phyloP scores from a whole-genome alignment of 23 tunicate species.

The Ascidia mentula region DNA sequence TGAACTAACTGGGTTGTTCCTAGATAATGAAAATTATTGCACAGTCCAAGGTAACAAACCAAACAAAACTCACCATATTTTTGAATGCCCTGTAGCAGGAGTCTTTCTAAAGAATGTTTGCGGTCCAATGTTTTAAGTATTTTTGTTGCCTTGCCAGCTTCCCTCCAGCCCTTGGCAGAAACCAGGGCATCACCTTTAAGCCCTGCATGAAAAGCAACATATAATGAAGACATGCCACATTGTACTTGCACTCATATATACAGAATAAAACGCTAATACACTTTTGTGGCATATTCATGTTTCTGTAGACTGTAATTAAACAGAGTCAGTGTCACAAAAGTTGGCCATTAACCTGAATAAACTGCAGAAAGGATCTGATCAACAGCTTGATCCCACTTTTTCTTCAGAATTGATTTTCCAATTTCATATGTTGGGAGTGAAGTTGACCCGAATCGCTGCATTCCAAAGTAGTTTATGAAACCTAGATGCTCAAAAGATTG shows the following conservation, averaged over 20 bases:
- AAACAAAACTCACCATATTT: conserved; percentile 39
- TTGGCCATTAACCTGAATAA: not conserved
- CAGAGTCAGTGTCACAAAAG: too few relatives aligned
- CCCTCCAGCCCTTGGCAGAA: conserved; percentile 34
- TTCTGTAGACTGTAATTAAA: too few relatives aligned
- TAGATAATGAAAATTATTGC: not conserved
- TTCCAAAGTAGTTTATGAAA: conserved; percentile 89
- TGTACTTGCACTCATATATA: too few relatives aligned
- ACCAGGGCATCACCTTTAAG: not conserved
- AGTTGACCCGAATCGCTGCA: conserved; percentile 92
- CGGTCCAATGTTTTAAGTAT: conserved; percentile 20
- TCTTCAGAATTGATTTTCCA: conserved; percentile 60
- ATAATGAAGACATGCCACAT: not conserved
- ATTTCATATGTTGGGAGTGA: conserved; percentile 56
- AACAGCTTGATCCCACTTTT: conserved; percentile 64
- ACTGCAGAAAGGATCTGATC: conserved; percentile 50
- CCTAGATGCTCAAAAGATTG: conserved; percentile 48
- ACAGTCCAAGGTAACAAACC: not conserved
- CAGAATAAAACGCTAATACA: too few relatives aligned
- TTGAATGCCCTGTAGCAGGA: conserved; percentile 47
- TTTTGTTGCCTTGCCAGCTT: conserved; percentile 40
- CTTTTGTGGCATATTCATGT: too few relatives aligned
- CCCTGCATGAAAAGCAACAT: not conserved
- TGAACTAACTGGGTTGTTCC: conserved; percentile 67
- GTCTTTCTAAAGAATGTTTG: conserved; percentile 58